phyloP scores from a whole-genome alignment of 2,113 vertebrate genomes.

The Rhadina sibilatrix region DNA sequence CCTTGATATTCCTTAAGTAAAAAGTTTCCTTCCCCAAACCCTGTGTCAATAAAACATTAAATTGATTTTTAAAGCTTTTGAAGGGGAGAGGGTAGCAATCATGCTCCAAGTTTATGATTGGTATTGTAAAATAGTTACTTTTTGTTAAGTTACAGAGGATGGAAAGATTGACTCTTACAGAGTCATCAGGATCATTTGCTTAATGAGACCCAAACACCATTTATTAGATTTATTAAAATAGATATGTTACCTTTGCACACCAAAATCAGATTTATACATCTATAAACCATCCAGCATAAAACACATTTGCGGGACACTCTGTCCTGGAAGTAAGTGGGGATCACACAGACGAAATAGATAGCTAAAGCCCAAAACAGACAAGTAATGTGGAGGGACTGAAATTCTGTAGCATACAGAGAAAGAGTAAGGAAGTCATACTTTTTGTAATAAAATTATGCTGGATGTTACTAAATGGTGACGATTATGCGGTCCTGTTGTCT shows the following conservation, averaged over 20 bases:
- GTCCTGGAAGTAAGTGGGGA: neutral
- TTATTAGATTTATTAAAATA: neutral
- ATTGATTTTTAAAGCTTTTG: neutral
- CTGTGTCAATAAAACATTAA: neutral
- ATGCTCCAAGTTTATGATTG: neutral
- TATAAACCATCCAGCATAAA: neutral
- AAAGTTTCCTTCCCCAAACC: rapidly evolving
- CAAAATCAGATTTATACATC: neutral
- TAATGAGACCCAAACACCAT: neutral
- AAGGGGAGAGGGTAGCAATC: neutral
- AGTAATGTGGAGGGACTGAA: neutral
- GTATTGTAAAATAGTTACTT: neutral
- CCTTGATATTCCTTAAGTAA: neutral
- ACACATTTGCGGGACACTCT: neutral
- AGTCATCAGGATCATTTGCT: neutral
- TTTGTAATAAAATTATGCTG: neutral
- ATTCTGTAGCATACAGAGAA: neutral
- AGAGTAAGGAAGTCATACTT: neutral
- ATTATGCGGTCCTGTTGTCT: neutral
- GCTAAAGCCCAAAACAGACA: neutral
- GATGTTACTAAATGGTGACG: neutral
- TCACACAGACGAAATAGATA: neutral
- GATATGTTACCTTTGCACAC: neutral
- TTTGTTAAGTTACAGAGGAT: neutral
- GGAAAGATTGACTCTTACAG: neutral